Base-by-base conservation (phyloP, 2,888 invertebrate genomes). In the Formica aserva region DNA sequence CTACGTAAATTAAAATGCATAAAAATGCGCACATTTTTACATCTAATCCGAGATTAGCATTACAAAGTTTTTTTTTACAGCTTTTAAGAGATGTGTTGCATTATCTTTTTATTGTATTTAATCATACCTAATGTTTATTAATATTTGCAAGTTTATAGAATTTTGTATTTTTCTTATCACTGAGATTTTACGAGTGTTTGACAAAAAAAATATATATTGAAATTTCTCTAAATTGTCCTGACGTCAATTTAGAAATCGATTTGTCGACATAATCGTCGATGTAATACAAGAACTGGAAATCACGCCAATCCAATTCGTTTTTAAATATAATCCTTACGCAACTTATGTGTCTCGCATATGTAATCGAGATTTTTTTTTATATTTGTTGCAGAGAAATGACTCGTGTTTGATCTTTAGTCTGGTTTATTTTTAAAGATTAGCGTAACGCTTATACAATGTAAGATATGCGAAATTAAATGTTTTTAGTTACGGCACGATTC, bases 391-490 rank as follows among this genome's bases (percentile, higher is more conserved):
- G 5, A 38, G 29, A 29, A 62, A 26, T 9, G 4, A 4, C 52
- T n/a, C 6, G 11, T 35, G 29, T 65, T 65, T 5, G 29, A 32
- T 62, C n/a, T 65, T 65, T 18, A 26, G 13, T 57, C 22, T 18
- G n/a, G 29, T 66, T 77, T 77, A 66, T 77, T 77, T 77, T 45
- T 57, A 38, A 65, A 52, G 76, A 65, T 65, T 52, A 76, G 29
- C 65, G 9, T 52, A 76, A 65, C 18, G 32, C 1, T 29, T 3
- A 26, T 48, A 18, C 63, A 75, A 48, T 48, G 48, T 35, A 45
- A 63, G 74, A 62, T 63, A 60, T 4, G 38, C 0, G 29, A 55
- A 66, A 77, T 77, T 22, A 29, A 65, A 45, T 32, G 6, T 55
- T 41, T 26, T 9, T n/a, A 55, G 9, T 76, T 75, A n/a, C 41